Evolutionary conservation across 2,113 vertebrate genomes (phyloP).

Genomic region (rat (Rattus norvegicus)): DNA sequence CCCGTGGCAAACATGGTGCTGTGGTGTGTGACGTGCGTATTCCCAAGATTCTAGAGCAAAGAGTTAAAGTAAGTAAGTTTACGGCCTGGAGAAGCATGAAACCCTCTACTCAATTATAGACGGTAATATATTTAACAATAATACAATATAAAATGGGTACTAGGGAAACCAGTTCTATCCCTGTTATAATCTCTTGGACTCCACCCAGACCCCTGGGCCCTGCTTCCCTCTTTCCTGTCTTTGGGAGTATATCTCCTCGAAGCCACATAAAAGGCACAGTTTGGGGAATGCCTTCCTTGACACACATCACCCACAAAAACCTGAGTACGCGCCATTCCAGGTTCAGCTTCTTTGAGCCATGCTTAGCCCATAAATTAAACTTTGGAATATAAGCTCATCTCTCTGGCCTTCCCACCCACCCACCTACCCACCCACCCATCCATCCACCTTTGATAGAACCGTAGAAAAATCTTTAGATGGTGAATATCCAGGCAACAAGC

Average conservation of each 20-base stretch:
- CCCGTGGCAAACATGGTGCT: background rate
- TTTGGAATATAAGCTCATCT: background rate
- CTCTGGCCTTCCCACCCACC: background rate
- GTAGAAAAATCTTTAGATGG: background rate
- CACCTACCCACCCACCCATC: background rate
- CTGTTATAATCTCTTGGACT: background rate
- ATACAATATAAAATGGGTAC: background rate
- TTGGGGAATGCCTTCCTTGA: background rate
- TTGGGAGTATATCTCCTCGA: background rate
- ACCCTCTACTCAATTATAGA: conserved; percentile 11
- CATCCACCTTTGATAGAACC: background rate
- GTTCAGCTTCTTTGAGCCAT: background rate
- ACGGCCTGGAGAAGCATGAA: background rate
- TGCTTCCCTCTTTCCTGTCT: background rate
- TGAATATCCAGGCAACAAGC: background rate
- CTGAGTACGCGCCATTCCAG: background rate
- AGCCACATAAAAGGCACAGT: background rate
- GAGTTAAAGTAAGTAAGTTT: background rate
- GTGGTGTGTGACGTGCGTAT: background rate
- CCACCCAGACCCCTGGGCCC: background rate
- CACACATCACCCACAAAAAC: fast-evolving
- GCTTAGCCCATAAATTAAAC: background rate
- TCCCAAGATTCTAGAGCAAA: conserved; percentile 32
- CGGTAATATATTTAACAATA: background rate
- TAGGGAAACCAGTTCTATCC: background rate